Base-by-base conservation (phyloP, 2,113 vertebrate genomes). In the Sinocyclocheilus rhinocerous region DNA sequence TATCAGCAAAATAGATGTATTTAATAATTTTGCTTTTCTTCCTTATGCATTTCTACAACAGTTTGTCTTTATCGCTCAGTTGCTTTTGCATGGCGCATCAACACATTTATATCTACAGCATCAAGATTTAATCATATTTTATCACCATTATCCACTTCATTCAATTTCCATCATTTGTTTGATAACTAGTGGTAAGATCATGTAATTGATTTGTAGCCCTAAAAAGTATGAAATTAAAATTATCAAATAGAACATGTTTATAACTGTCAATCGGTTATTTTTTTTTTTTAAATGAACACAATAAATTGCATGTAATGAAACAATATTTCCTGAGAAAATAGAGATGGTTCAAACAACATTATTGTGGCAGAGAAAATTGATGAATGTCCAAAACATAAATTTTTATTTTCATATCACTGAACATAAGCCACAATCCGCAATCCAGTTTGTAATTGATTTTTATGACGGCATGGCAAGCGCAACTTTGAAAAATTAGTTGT, bases 71-170 rank as follows among this genome's bases (percentile, higher is more conserved):
- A 63, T 81, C 50, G 9, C 57, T 81, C 57, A 36, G 22, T 69
- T 36, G 59, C 10, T 65, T 81, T 85, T 7, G 6, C 24, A 45
- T 83, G 45, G 22, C 45, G 22, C 18, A 81, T 77, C 9, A 76
- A n/a, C 16, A 76, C 22, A 26, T 13, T 24, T 33, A 78, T 70
- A 13, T 45, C 11, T 36, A 79, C 77, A 79, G 26, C 3, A 65
- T 52, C 70, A 52, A 48, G 4, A 50, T 67, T 29, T 33, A 18
- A 59, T 59, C 57, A 84, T 76, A n/a, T 76, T 84, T 86, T 24
- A 86, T 84, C 12, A 26, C n/a, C 33, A 69, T 76, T 24, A 26
- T 73, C 50, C 18, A 52, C 6, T 36, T 45, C 22, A 24, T 69
- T n/a, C 3, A 79, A 8, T 45, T 20, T 83, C 13, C n/a, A 42